A percentile compares a stretch with the other conserved stretches of the same genome.
Evolutionary conservation across 1,140 invertebrate genomes (phyloP).

Genomic region (Cotesia typhae): DNA sequence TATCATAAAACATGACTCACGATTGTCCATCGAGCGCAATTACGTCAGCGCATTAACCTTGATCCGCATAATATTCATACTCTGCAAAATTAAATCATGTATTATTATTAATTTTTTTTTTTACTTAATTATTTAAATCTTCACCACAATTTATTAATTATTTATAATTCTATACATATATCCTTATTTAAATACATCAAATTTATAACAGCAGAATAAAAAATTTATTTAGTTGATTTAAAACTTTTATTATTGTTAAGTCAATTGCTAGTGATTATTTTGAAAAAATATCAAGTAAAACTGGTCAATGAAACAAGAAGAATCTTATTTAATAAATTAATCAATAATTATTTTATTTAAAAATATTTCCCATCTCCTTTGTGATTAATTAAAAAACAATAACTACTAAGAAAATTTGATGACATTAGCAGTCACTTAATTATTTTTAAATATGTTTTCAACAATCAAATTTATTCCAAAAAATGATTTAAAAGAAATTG

Average conservation of each 20-base stretch:
- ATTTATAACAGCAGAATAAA: background rate
- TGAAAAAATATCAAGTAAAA: background rate
- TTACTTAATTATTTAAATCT: background rate
- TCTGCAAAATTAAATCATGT: slow-evolving; percentile 19
- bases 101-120: slow-evolving; percentile 2
- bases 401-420: no score
- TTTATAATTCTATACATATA: background rate
- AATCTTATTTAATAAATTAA: no score
- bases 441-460: no score
- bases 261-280: slow-evolving; percentile 18
- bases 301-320: no score
- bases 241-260: background rate
- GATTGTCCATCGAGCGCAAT: no score
- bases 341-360: background rate
- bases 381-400: no score
- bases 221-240: background rate
- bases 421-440: no score
- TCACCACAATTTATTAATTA: background rate
- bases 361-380: no score
- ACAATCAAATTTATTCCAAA: no score
- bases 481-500: no score
- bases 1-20: no score
- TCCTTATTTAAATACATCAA: background rate
- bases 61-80: slow-evolving; percentile 13
- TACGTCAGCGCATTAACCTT: background rate